Conservation (phyloP, 2,888 invertebrate species). For the Hirtodrosophila histrioides region DNA sequence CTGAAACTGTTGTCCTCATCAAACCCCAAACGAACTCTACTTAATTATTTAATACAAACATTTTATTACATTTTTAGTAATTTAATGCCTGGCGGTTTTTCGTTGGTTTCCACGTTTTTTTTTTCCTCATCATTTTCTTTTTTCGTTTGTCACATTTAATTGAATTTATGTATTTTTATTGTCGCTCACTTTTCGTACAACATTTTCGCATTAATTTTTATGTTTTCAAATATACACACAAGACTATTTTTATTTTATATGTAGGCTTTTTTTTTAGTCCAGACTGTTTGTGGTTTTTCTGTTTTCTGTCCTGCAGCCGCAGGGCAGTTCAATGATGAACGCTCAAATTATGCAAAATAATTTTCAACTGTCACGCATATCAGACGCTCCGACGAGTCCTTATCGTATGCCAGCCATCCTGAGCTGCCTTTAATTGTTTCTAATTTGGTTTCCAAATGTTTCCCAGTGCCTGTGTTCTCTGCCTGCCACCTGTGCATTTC, state of each 20-base stretch:
- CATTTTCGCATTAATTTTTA: conserved; percentile 80
- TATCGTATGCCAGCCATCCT: conserved; percentile 64
- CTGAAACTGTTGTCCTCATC: conserved; percentile 35
- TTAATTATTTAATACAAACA: conserved; percentile 75
- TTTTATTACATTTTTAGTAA: conserved; percentile 77
- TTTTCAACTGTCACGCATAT: conserved; percentile 78
- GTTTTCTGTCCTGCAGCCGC: conserved; percentile 27
- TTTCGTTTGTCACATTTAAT: conserved; percentile 78
- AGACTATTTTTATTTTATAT: conserved; percentile 38
- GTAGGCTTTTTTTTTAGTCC: conserved; percentile 14
- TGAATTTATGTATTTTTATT: conserved; percentile 80
- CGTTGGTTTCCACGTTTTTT: conserved; percentile 31
- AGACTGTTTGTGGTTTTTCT: conserved; percentile 69
- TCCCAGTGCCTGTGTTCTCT: too few species aligned
- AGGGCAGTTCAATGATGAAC: conserved; percentile 64
- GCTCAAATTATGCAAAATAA: conserved; percentile 80
- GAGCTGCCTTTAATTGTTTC: conserved; percentile 76
- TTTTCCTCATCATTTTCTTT: conserved; percentile 23
- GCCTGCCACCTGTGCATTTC: conserved; percentile 68
- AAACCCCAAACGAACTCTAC: conserved; percentile 31
- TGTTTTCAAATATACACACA: conserved; percentile 60
- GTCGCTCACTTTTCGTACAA: conserved; percentile 60
- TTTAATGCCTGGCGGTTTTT: conserved; percentile 54
- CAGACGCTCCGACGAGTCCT: conserved; percentile 36
- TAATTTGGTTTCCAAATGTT: conserved; percentile 69